phyloP scores from a whole-genome alignment of 2,888 invertebrate genomes.

The Tortricodes alternella region DNA sequence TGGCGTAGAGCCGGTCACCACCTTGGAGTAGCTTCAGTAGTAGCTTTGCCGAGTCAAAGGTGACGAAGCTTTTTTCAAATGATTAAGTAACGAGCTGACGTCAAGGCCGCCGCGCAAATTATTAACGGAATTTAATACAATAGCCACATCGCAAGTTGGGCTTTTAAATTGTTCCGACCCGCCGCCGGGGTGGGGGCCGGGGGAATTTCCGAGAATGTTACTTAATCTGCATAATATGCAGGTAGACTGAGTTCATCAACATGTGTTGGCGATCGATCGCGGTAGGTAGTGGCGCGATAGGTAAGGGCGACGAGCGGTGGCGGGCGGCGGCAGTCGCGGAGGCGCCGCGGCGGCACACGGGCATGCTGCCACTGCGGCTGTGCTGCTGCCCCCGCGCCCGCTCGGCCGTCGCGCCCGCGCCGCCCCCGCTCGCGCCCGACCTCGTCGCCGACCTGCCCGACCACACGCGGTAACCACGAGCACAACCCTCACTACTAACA shows the following conservation, averaged over 20 bases:
- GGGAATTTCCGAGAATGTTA: constrained; percentile 43
- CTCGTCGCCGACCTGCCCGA: constrained; percentile 72
- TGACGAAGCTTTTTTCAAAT: not conserved
- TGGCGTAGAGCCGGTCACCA: too few species aligned
- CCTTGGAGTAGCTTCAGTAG: not conserved
- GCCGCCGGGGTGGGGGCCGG: constrained; percentile 14
- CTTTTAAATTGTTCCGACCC: constrained; percentile 20
- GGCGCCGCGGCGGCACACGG: constrained; percentile 68
- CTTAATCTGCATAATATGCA: constrained; percentile 67
- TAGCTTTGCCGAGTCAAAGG: not conserved
- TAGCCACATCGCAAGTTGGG: constrained; percentile 14
- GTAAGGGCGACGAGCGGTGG: constrained; percentile 35
- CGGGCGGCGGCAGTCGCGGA: constrained; percentile 66
- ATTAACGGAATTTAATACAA: not conserved
- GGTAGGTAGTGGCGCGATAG: constrained; percentile 40
- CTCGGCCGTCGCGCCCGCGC: constrained; percentile 45
- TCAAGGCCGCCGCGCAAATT: constrained; percentile 21
- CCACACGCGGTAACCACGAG: constrained; percentile 63
- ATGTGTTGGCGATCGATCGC: constrained; percentile 56
- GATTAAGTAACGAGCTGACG: constrained; percentile 12
- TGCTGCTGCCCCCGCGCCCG: constrained; percentile 58
- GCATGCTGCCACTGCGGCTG: constrained; percentile 64
- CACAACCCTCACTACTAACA: constrained; percentile 34
- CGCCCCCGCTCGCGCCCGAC: constrained; percentile 57
- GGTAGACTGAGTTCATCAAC: constrained; percentile 66